Evolutionary conservation across 2,113 vertebrate species (phyloP).

Genomic region (Gobio gobio): DNA sequence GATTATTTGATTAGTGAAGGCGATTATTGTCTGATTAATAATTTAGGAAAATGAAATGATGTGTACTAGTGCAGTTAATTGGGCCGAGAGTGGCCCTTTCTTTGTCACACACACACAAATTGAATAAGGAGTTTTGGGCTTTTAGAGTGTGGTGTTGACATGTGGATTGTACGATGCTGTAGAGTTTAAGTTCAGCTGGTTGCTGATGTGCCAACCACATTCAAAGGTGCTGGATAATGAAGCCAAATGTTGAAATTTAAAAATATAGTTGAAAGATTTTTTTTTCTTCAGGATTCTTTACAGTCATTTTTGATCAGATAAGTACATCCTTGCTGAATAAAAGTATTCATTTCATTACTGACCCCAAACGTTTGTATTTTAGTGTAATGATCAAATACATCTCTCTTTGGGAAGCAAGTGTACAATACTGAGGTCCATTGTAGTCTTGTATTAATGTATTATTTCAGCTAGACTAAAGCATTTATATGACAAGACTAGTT

Average conservation of each 20-base stretch:
- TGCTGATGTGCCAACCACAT: background rate
- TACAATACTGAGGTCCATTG: too few species aligned
- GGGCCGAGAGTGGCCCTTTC: conserved; percentile 41
- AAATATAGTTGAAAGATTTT: too few species aligned
- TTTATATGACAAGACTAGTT: background rate
- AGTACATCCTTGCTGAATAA: too few species aligned
- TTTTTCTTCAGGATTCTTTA: background rate
- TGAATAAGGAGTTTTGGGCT: background rate
- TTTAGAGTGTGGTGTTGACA: background rate
- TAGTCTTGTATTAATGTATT: too few species aligned
- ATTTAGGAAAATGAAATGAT: conserved; percentile 39
- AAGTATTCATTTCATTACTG: too few species aligned
- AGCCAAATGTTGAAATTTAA: background rate
- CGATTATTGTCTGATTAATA: conserved; percentile 46
- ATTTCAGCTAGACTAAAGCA: too few species aligned
- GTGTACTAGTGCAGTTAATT: conserved; percentile 43
- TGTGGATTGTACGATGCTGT: background rate
- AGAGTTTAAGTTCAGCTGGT: background rate
- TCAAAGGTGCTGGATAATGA: background rate
- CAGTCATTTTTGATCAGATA: too few species aligned
- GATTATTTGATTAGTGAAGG: conserved; percentile 31
- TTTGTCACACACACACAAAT: background rate
- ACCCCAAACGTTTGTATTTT: too few species aligned
- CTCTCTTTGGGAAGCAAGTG: too few species aligned
- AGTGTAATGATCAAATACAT: too few species aligned